Percentiles rank a stretch among this genome's conserved stretches.
Evolutionary conservation across 1,140 invertebrate species (phyloP).

Genomic region (Manduca sexta): DNA sequence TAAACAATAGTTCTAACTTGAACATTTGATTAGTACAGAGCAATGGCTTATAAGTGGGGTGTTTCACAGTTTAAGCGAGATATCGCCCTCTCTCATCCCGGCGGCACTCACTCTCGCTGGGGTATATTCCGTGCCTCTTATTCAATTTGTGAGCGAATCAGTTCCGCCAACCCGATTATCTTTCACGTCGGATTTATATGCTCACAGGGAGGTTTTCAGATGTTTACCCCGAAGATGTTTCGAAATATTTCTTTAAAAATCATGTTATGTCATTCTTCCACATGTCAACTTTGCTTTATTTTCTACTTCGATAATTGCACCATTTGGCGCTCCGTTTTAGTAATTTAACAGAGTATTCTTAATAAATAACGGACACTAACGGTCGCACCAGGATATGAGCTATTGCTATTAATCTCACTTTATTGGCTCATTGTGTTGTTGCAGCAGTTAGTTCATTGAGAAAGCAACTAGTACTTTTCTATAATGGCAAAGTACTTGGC

Average conservation of each 20-base stretch:
- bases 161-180: conserved; percentile 65
- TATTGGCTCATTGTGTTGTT: conserved; percentile 32
- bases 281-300: too few species aligned
- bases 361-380: too few species aligned
- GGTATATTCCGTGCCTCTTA: conserved; percentile 58
- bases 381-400: background rate
- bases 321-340: too few species aligned
- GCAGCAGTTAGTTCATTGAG: conserved; percentile 30
- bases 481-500: conserved; percentile 49
- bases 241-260: conserved; percentile 16
- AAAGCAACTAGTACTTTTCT: conserved; percentile 48
- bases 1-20: conserved; percentile 11
- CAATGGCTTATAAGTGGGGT: conserved; percentile 28
- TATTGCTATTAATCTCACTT: conserved; percentile 21
- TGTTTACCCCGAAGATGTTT: conserved; percentile 27
- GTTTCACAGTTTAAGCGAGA: conserved; percentile 36
- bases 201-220: conserved; percentile 42
- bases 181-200: conserved; percentile 60
- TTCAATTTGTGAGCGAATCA: conserved; percentile 69
- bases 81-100: conserved; percentile 20
- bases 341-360: too few species aligned
- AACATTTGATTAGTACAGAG: conserved; percentile 21
- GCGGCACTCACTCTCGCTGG: conserved; percentile 26
- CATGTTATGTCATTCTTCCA: background rate
- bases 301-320: too few species aligned